A percentile compares a stretch with the other conserved stretches of the same genome.
phyloP scores from a whole-genome alignment of 1,140 invertebrate genomes.

The Grapholita molesta region DNA sequence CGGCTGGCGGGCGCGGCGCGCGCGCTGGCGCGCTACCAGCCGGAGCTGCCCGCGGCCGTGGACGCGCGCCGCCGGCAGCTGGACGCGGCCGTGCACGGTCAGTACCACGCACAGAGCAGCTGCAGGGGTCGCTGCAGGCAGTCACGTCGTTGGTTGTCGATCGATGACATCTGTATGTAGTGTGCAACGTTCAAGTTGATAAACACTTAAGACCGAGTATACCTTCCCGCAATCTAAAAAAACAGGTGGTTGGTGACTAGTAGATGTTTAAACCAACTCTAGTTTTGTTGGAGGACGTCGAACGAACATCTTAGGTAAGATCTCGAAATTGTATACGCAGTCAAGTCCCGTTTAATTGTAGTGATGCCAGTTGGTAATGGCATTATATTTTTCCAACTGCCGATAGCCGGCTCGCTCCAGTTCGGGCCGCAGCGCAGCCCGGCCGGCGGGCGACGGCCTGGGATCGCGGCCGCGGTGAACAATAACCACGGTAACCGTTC shows the following conservation, averaged over 20 bases:
- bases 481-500: not conserved
- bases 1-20: conserved; percentile 78
- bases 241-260: too few relatives aligned
- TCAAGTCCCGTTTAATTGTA: too few relatives aligned
- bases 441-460: not conserved
- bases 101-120: conserved; percentile 64
- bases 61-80: conserved; percentile 83
- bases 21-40: conserved; percentile 79
- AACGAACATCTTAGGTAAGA: too few relatives aligned
- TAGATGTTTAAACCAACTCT: too few relatives aligned
- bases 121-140: conserved; percentile 84
- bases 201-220: too few relatives aligned
- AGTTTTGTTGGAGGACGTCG: too few relatives aligned
- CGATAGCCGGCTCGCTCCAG: not conserved
- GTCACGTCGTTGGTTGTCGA: not conserved
- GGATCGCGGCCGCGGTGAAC: not conserved
- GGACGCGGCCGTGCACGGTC: conserved; percentile 89
- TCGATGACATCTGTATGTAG: too few relatives aligned
- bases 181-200: too few relatives aligned
- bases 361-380: too few relatives aligned
- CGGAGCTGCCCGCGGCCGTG: conserved; percentile 78
- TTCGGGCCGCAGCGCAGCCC: not conserved
- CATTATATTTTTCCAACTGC: not conserved
- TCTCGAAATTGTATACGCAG: too few relatives aligned
- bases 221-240: too few relatives aligned